Evolutionary conservation across 2,113 vertebrate species (phyloP).

Genomic region (Todiramphus saurophagus): DNA sequence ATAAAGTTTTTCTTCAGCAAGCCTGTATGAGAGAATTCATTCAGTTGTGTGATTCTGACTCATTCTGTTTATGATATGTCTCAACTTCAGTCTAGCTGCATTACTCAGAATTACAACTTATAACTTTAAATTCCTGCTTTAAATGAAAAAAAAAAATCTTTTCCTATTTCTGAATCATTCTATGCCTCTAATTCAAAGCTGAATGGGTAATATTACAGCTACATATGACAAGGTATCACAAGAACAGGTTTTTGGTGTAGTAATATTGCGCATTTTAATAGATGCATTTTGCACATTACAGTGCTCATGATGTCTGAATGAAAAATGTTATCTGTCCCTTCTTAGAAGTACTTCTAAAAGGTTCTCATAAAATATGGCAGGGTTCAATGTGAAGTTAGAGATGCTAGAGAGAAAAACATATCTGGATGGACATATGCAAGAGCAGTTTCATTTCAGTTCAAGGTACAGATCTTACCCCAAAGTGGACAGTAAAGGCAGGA

Average conservation of each 20-base stretch:
- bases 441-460: background rate
- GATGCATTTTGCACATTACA: background rate
- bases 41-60: background rate
- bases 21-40: background rate
- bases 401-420: background rate
- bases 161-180: background rate
- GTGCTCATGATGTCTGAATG: background rate
- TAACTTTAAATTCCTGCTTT: background rate
- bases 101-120: background rate
- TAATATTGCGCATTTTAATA: background rate
- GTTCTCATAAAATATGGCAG: background rate
- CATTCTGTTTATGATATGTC: background rate
- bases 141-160: background rate
- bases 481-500: background rate
- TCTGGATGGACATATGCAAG: background rate
- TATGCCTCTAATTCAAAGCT: background rate
- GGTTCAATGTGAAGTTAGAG: background rate
- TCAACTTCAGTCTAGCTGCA: background rate
- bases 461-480: background rate
- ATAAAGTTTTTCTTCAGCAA: background rate
- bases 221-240: background rate
- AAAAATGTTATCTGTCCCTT: background rate
- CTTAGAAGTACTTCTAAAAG: background rate
- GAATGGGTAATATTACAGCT: background rate
- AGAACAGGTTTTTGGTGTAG: background rate